A percentile compares a stretch with the other conserved stretches of the same genome.
phyloP scores from a whole-genome alignment of 2,888 invertebrate genomes.

The Rotaria magnacalcarata region DNA sequence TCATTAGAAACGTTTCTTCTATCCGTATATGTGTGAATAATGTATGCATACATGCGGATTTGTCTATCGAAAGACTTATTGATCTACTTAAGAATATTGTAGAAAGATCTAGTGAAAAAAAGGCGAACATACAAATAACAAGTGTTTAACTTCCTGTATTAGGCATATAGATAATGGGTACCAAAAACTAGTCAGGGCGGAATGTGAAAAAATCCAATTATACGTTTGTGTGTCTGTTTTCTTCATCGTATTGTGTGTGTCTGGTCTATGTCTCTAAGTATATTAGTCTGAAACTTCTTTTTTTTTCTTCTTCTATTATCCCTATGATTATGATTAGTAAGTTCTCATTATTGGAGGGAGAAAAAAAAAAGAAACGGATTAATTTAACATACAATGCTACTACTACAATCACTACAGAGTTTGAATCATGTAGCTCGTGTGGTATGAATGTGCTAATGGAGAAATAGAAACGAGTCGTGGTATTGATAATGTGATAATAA shows the following conservation, averaged over 20 bases:
- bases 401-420: no score
- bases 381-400: neutral
- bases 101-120: neutral
- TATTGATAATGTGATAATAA: no score
- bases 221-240: neutral
- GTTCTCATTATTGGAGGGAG: neutral
- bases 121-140: neutral
- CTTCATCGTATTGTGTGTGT: neutral
- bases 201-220: neutral
- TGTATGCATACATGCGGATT: no score
- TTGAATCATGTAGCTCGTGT: no score
- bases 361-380: neutral
- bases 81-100: neutral
- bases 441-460: no score
- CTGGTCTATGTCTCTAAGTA: neutral
- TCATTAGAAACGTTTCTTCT: neutral
- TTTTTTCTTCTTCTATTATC: neutral
- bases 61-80: no score
- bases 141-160: neutral
- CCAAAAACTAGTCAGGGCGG: neutral
- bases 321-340: neutral
- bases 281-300: neutral
- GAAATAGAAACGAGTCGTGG: no score
- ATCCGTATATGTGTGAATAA: neutral
- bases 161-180: neutral